Conservation (phyloP, 2,113 vertebrate species). For the Muscicapa adusta region DNA sequence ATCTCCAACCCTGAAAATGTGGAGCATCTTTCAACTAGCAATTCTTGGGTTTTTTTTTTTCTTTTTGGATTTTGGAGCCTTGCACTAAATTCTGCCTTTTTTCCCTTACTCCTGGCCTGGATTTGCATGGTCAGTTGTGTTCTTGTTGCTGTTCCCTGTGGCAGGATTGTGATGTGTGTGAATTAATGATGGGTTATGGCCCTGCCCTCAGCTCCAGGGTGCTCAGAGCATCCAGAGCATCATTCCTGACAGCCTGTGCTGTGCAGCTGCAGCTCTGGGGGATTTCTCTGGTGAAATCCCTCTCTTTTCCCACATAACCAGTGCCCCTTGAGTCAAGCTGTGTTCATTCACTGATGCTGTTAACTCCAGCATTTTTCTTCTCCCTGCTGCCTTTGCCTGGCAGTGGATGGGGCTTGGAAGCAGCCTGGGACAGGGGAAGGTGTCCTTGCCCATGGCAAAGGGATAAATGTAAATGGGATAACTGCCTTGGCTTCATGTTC, state of each 20-base stretch:
- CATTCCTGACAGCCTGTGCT: not conserved
- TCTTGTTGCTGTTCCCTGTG: not conserved
- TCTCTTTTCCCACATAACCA: not conserved
- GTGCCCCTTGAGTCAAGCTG: not conserved
- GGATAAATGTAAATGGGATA: too few species aligned
- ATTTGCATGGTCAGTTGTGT: rapidly evolving
- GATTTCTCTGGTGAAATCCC: not conserved
- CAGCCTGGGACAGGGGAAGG: not conserved
- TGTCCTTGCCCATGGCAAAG: not conserved
- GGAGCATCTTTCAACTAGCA: not conserved
- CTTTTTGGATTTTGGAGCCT: rapidly evolving
- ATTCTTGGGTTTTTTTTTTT: too few species aligned
- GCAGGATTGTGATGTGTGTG: not conserved
- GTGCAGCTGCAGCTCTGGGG: not conserved
- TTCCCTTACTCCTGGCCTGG: not conserved
- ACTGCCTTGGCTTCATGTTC: too few species aligned
- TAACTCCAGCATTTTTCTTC: not conserved
- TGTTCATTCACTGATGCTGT: not conserved
- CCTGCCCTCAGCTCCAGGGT: not conserved
- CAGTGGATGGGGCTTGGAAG: not conserved
- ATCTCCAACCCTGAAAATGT: rapidly evolving
- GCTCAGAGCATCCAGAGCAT: not conserved
- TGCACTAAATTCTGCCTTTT: not conserved
- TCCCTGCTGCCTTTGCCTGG: not conserved
- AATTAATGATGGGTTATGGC: not conserved